phyloP scores from a whole-genome alignment of 2,113 vertebrate species.

The Miniopterus natalensis region DNA sequence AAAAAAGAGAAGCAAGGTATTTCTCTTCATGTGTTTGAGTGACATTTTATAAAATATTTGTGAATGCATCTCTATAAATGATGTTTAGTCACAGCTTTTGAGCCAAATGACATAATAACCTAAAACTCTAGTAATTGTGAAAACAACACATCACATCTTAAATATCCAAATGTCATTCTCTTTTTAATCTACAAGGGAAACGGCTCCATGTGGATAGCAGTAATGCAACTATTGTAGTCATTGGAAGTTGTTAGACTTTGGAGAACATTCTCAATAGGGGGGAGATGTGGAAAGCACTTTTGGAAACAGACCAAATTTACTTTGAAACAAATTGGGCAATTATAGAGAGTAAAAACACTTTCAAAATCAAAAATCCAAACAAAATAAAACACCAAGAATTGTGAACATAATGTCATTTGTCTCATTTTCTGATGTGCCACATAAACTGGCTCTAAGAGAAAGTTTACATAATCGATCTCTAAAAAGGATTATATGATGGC shows the following conservation, averaged over 20 bases:
- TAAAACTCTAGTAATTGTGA: background rate
- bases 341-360: background rate
- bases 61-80: background rate
- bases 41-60: conserved; percentile 38
- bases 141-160: background rate
- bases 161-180: background rate
- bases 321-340: background rate
- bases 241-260: background rate
- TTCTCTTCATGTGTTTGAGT: background rate
- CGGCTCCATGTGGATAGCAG: background rate
- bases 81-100: background rate
- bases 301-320: background rate
- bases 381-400: background rate
- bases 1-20: background rate
- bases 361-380: conserved; percentile 45
- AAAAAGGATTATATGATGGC: background rate
- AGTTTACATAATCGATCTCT: background rate
- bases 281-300: conserved; percentile 7
- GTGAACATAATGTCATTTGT: background rate
- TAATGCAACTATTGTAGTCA: background rate
- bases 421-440: conserved; percentile 27
- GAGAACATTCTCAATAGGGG: background rate
- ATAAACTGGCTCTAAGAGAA: conserved; percentile 6
- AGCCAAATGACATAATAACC: conserved; percentile 3
- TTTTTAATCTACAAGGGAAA: background rate